Conservation (phyloP, 2,888 invertebrate genomes). For the Brachypalpus laphriformis region DNA sequence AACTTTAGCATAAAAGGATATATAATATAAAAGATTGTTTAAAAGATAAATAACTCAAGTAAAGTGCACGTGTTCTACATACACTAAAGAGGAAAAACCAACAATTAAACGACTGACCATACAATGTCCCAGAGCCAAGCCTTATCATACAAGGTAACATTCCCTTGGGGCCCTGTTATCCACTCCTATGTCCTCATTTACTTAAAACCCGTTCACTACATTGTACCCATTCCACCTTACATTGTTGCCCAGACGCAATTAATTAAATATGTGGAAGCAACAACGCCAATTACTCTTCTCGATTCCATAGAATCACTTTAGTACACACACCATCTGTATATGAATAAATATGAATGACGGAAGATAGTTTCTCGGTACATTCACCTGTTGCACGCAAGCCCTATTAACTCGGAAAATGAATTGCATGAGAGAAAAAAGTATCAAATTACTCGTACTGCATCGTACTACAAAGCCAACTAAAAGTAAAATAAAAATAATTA, state of each 20-base stretch:
- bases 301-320: constrained; percentile 43
- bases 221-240: neutral
- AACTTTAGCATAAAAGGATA: too few relatives aligned
- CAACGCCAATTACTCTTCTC: constrained; percentile 32
- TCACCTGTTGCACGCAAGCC: constrained; percentile 71
- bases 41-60: too few relatives aligned
- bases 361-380: constrained; percentile 31
- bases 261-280: constrained; percentile 26
- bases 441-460: constrained; percentile 69
- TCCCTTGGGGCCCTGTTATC: too few relatives aligned
- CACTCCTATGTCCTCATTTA: too few relatives aligned
- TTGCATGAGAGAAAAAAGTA: constrained; percentile 62
- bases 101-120: too few relatives aligned
- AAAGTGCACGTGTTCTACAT: too few relatives aligned
- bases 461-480: constrained; percentile 15
- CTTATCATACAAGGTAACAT: too few relatives aligned
- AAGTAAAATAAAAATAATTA: constrained; percentile 59
- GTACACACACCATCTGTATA: neutral
- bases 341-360: neutral
- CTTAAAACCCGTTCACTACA: too few relatives aligned
- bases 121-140: too few relatives aligned
- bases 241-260: neutral
- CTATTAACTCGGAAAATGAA: constrained; percentile 65
- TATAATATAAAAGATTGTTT: too few relatives aligned
- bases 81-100: too few relatives aligned